A percentile compares a stretch with the other conserved stretches of the same genome.
phyloP scores from a whole-genome alignment of 2,797 vertebrate genomes.

The Acrocephalus scirpaceus region DNA sequence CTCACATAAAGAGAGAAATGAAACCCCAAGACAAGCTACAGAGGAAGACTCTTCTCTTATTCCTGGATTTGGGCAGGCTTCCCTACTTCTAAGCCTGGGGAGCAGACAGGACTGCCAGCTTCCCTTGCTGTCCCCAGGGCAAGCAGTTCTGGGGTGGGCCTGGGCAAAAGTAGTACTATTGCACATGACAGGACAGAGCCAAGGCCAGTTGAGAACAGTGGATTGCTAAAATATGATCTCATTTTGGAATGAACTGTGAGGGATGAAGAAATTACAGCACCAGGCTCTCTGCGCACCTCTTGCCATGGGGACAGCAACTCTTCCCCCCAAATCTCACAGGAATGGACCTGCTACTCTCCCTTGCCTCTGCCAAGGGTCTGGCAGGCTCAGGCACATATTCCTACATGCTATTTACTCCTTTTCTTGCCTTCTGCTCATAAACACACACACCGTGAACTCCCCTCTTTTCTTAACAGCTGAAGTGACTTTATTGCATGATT shows the following conservation, averaged over 20 bases:
- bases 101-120: neutral
- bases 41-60: neutral
- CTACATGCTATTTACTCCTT: neutral
- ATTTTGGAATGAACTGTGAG: neutral
- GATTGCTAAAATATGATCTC: neutral
- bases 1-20: neutral
- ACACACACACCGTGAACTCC: neutral
- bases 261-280: neutral
- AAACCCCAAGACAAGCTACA: neutral
- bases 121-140: neutral
- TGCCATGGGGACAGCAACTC: fast-evolving
- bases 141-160: neutral
- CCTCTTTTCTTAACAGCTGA: neutral
- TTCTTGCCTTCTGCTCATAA: neutral
- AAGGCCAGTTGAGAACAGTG: neutral
- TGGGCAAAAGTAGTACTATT: neutral
- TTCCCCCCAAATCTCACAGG: neutral
- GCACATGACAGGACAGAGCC: fast-evolving
- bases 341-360: neutral
- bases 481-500: neutral
- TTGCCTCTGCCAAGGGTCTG: neutral
- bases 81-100: neutral
- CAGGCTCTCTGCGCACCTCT: neutral
- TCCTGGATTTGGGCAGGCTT: neutral
- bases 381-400: neutral